Conservation (phyloP, 64 coral and sea anemone genomes). For the Astreopora myriophthalma region DNA sequence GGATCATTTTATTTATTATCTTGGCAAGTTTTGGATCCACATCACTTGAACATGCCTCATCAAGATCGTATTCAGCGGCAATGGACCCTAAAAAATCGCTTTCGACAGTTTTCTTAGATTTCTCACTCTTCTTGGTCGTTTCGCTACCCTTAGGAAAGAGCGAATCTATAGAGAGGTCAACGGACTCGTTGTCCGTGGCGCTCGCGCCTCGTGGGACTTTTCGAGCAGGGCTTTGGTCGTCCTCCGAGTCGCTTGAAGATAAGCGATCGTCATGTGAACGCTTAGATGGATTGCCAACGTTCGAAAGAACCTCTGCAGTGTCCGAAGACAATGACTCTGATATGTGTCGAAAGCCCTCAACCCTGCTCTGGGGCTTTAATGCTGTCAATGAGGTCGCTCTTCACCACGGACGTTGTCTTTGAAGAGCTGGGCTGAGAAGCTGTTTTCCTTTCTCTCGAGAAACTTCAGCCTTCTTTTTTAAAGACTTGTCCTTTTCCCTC, state of each 20-base stretch:
- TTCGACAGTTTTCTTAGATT: not conserved
- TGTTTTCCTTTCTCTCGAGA: not conserved
- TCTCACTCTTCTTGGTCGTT: not conserved
- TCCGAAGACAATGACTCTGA: not conserved
- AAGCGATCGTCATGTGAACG: not conserved
- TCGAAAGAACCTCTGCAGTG: not conserved
- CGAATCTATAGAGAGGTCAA: not conserved
- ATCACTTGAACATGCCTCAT: constrained; percentile 31
- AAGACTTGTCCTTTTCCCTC: not conserved
- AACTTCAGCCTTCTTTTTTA: not conserved
- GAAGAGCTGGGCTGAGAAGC: not conserved
- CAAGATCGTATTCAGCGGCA: constrained; percentile 12
- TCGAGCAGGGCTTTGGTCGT: not conserved
- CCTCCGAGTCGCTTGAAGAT: not conserved
- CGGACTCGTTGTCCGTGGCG: not conserved
- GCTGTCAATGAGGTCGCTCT: not conserved
- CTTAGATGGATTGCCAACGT: not conserved
- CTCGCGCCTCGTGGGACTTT: too few relatives aligned
- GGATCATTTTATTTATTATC: constrained; percentile 37
- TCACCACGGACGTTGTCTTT: not conserved
- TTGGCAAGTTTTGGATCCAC: constrained; percentile 13
- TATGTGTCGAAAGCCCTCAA: not conserved
- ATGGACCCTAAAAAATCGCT: not conserved
- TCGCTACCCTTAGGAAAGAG: not conserved
- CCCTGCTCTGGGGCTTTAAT: not conserved